Percentiles rank a stretch among this genome's conserved stretches.
These are phyloP conservation scores for Lordiphosa mommai DNA, from an alignment of 1,140 invertebrate species.

Conservation along the genomic window DNA sequence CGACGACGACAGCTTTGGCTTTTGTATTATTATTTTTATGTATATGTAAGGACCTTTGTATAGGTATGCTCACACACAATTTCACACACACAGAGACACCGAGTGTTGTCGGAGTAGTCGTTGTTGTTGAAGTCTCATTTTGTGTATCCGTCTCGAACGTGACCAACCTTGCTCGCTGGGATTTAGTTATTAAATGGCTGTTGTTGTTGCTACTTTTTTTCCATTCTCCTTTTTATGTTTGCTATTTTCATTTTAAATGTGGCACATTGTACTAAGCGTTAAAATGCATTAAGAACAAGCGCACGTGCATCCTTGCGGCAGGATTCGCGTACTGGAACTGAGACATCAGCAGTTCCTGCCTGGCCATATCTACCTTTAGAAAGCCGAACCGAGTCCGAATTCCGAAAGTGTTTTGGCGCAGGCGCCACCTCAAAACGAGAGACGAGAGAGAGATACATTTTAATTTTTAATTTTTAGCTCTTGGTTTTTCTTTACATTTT, in stretches of 20 bases:
- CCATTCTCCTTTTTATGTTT: slow-evolving; percentile 7
- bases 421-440: slow-evolving; percentile 3
- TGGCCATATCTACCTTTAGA: background rate
- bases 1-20: slow-evolving; percentile 27
- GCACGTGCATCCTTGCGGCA: slow-evolving; percentile 66
- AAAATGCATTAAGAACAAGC: slow-evolving; percentile 24
- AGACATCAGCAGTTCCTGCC: slow-evolving; percentile 28
- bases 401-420: slow-evolving; percentile 30
- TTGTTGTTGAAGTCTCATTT: slow-evolving; percentile 40
- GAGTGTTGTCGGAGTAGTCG: slow-evolving; percentile 3
- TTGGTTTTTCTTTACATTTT: slow-evolving; percentile 53
- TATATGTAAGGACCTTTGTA: slow-evolving; percentile 39
- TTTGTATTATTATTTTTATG: slow-evolving; percentile 66
- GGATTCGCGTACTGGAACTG: slow-evolving; percentile 74
- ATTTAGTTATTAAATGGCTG: slow-evolving; percentile 73
- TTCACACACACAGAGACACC: slow-evolving; percentile 3
- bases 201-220: slow-evolving; percentile 27
- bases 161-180: slow-evolving; percentile 44
- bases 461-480: slow-evolving; percentile 58
- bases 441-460: slow-evolving; percentile 11
- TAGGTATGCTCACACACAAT: slow-evolving; percentile 9
- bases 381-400: slow-evolving; percentile 18
- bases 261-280: slow-evolving; percentile 44
- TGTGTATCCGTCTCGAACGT: slow-evolving; percentile 64
- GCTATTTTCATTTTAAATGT: slow-evolving; percentile 69